Evolutionary conservation across 2,888 invertebrate genomes (phyloP), one percentile per base, ranked within the genome.

Genomic region (Notodonta ziczac): DNA sequence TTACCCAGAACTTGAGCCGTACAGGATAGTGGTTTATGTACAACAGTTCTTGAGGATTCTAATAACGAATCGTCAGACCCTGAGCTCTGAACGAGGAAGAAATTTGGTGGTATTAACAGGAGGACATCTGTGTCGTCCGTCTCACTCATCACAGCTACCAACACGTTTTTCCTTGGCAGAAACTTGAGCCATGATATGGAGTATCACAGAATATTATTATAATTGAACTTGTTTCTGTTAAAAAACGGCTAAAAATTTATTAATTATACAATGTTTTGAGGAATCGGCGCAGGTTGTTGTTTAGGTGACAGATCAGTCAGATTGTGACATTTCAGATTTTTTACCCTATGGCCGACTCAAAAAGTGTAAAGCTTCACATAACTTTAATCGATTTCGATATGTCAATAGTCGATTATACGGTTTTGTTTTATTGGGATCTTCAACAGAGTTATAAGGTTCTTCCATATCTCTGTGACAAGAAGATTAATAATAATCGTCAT

Each of bases 41-140:
- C 91, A 13, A 93, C 93, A 14, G 92, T 93, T 74, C 93, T 88
- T 52, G 92, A 90, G 2, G 92, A 90, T 66, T 90, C 87, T 57
- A 92, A 76, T 32, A 89, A 66, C 8, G 93, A 92, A 66, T 93
- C 91, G 35, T 95, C 94, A 0, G 95, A 94, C 39, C 94, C 95
- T n/a, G 94, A 93, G 58, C 94, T 94, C 70, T 94, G 90, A n/a
- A 96, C 94, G 40, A 94, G 83, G 80, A 96, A 97, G 78, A 96
- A 95, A 85, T 97, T 95, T 13, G 97, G 97, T 66, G 97, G 97
- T 83, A 97, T 96, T 75, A 97, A 87, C 76, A 97, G 88, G 69
- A 97, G 94, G 79, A 97, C 95, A 89, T 97, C 97, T 5, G 97
- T 97, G 90, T 97, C 97, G 94, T 97, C 97, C 69, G 94, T 94